Base-by-base conservation (phyloP, 2,113 vertebrate species). In the Pollachius pollachius region DNA sequence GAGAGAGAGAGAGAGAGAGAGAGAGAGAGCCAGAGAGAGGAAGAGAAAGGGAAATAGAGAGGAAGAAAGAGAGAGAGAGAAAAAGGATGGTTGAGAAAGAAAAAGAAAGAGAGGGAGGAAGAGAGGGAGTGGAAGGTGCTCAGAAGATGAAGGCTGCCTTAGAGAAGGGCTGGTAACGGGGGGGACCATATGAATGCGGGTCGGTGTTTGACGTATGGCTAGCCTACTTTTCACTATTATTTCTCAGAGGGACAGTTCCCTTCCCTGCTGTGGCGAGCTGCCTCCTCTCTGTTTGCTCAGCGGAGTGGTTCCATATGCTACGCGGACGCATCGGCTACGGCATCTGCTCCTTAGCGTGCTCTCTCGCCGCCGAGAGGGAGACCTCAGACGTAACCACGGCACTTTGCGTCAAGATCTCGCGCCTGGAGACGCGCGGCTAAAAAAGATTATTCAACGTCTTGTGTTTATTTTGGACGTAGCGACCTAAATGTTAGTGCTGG, bases 271-370 rank as follows among this genome's bases (percentile, higher is more conserved):
- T 80, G 81, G 88, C 82, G 85, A 82, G 91, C 75, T 81, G 85
- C 79, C 85, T 88, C 72, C 76, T 89, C 77, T 85, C 76, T 91
- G 87, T 92, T 92, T 92, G 89, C 86, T 89, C 88, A 89, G 84
- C 73, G 70, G 77, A 92, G 91, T 92, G 90, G 72, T 91, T 93
- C 92, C 92, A 92, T 92, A 91, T 92, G 92, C 79, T 72, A 74
- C 78, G 30, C 30, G 30, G 30, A 30, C 30, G 81, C 82, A 82
- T 81, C 84, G 80, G 82, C 58, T 57, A 79, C 72, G 87, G 89
- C 89, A 87, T 91, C 82, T 90, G 90, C 70, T 12, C 5, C 15
- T 58, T 12, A 16, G 54, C 17, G 54, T 56, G 54, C 30, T 30
- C 30, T 30, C 30, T 2, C 30, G 30, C 30, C 30, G 30, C 30